A percentile compares a stretch with the other conserved stretches of the same genome.
Conservation (phyloP, 1,140 invertebrate species). For the Anagrus nilaparvatae region DNA sequence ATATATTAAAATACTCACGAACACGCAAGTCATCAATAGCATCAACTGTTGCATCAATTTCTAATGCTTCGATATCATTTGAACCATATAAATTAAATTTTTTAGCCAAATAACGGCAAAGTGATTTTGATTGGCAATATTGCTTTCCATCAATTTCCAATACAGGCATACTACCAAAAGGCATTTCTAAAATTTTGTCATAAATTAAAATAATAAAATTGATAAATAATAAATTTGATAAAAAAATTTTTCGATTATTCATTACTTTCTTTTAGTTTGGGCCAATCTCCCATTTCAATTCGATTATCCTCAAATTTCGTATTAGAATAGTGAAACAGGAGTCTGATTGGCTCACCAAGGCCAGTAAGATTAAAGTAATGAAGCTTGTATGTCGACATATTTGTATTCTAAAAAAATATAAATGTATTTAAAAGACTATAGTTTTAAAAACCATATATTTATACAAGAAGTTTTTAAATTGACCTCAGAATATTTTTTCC, state of each 20-base stretch:
- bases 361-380: conserved; percentile 52
- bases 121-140: no score
- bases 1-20: conserved; percentile 23
- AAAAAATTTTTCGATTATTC: no score
- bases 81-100: conserved; percentile 23
- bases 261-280: conserved; percentile 33
- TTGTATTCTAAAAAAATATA: no score
- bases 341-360: conserved; percentile 49
- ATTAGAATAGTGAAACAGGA: conserved; percentile 45
- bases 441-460: no score
- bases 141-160: no score
- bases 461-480: no score
- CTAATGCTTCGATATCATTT: conserved; percentile 21
- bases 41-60: conserved; percentile 23
- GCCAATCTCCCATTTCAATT: conserved; percentile 36
- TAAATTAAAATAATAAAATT: no score
- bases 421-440: no score
- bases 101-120: conserved; percentile 22
- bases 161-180: no score
- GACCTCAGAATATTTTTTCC: no score
- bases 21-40: conserved; percentile 22
- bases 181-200: conserved; percentile 22
- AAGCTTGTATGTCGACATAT: conserved; percentile 41
- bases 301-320: conserved; percentile 49
- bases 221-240: no score